phyloP scores from a whole-genome alignment of 1,140 invertebrate species.

The Diabrotica undecimpunctata region DNA sequence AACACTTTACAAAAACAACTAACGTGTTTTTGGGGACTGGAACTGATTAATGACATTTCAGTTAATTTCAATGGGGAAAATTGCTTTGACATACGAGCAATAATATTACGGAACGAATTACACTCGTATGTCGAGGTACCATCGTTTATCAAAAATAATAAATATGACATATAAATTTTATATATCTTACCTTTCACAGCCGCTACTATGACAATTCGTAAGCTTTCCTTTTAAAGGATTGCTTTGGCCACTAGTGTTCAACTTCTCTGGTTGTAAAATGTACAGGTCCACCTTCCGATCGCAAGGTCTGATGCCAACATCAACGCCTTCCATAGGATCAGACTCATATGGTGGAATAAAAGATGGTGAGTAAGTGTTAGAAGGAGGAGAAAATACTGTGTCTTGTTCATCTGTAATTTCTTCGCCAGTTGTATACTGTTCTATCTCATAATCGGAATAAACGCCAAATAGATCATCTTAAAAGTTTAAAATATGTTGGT shows the following conservation, averaged over 20 bases:
- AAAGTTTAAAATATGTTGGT: background rate
- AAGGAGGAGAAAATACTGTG: constrained; percentile 37
- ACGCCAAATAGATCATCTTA: constrained; percentile 32
- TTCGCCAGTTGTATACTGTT: constrained; percentile 39
- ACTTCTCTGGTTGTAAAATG: constrained; percentile 73
- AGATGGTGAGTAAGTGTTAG: constrained; percentile 36
- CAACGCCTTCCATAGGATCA: constrained; percentile 49
- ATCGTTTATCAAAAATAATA: no score
- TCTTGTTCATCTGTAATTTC: constrained; percentile 40
- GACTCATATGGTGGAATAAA: constrained; percentile 45
- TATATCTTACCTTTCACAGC: constrained; percentile 75
- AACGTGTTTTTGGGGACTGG: no score
- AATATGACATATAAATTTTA: no score
- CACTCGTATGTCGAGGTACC: no score
- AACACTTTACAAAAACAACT: no score
- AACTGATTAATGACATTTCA: no score
- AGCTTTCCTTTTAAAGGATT: constrained; percentile 83
- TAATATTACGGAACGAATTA: no score
- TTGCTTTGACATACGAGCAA: no score
- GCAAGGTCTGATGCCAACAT: constrained; percentile 63
- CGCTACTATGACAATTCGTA: constrained; percentile 83
- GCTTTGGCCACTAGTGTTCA: constrained; percentile 72
- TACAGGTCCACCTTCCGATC: constrained; percentile 86
- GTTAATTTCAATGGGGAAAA: no score
- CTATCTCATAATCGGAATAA: constrained; percentile 42